These are phyloP conservation scores for Nasonia longicornis DNA, from an alignment of 1,140 invertebrate species.

Conservation along the genomic window DNA sequence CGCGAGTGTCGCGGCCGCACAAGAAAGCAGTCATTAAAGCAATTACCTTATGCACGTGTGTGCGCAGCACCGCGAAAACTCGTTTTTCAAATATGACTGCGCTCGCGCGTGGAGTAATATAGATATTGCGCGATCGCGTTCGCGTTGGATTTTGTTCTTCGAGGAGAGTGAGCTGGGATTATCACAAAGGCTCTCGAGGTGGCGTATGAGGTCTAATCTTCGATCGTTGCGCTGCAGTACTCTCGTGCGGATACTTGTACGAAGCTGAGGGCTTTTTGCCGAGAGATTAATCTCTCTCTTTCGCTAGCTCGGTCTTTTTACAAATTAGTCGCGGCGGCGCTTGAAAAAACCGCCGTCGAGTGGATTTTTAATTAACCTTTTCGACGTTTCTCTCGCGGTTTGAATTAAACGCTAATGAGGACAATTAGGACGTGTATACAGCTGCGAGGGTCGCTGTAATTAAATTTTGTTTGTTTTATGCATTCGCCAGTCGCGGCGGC, in stretches of 20 bases:
- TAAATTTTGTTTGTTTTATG: slow-evolving; percentile 1
- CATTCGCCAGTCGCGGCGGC: no score
- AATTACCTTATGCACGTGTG: slow-evolving; percentile 38
- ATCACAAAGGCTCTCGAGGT: background rate
- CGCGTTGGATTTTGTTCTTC: slow-evolving; percentile 14
- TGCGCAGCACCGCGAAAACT: slow-evolving; percentile 17
- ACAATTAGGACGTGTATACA: background rate
- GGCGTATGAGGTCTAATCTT: no score
- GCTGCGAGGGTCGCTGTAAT: background rate
- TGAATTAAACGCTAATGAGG: background rate
- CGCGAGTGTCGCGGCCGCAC: background rate
- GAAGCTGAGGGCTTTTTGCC: background rate
- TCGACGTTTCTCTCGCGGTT: background rate
- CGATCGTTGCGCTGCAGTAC: no score
- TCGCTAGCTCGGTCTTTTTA: no score
- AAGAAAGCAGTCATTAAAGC: slow-evolving; percentile 39
- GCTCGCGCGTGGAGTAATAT: slow-evolving; percentile 2
- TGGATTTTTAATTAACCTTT: background rate
- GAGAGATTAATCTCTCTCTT: no score
- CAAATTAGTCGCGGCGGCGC: no score
- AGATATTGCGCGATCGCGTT: slow-evolving; percentile 34
- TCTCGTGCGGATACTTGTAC: no score
- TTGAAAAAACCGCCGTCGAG: background rate
- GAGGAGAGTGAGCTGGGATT: background rate
- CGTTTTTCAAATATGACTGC: slow-evolving; percentile 36